A percentile compares a stretch with the other conserved stretches of the same genome.
These are phyloP conservation scores for Leptocoma aspasia DNA, from an alignment of 2,113 vertebrate species.

Conservation along the genomic window DNA sequence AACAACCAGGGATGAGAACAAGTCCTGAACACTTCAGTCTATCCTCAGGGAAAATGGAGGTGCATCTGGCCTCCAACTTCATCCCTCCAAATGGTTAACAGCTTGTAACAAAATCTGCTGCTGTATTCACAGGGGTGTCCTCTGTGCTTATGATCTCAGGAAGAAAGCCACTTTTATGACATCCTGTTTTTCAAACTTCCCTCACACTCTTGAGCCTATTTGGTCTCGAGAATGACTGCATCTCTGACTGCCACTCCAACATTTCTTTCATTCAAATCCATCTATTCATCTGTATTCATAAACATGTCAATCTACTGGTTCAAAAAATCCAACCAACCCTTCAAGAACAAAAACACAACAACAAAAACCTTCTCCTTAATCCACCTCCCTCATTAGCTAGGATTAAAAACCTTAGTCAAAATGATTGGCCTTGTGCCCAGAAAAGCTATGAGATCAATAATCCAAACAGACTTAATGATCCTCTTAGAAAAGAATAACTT, in stretches of 20 bases:
- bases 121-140: neutral
- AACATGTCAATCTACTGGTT: constrained; percentile 20
- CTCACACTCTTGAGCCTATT: neutral
- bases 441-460: constrained; percentile 56
- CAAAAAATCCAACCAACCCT: neutral
- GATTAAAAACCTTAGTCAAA: constrained; percentile 57
- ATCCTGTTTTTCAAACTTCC: neutral
- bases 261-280: constrained; percentile 2
- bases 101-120: neutral
- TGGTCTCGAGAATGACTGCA: constrained; percentile 3
- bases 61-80: neutral
- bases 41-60: neutral
- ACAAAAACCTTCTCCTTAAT: constrained; percentile 21
- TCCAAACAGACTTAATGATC: constrained; percentile 57
- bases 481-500: constrained; percentile 42
- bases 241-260: neutral
- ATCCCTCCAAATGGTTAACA: neutral
- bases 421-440: constrained; percentile 50
- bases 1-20: neutral
- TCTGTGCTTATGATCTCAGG: neutral
- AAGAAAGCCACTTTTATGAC: neutral
- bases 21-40: neutral
- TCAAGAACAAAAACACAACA: neutral
- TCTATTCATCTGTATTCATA: constrained; percentile 44
- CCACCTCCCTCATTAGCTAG: constrained; percentile 45